Evolutionary conservation across 2,797 vertebrate species (phyloP), one percentile per base, ranked within the genome.

Genomic region (Enteromius treurensis): DNA sequence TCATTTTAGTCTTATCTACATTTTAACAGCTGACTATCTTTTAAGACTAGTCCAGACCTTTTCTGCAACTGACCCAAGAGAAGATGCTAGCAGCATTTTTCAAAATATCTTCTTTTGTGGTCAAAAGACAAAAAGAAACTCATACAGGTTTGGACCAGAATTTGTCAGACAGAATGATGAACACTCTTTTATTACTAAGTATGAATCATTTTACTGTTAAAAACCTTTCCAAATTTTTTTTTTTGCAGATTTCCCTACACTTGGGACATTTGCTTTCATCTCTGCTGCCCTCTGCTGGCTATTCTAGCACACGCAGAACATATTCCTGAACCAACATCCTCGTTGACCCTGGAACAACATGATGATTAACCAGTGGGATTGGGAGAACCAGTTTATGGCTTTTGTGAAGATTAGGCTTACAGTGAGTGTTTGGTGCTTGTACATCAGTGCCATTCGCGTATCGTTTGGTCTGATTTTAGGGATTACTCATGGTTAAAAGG

Each of bases 281-380:
- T 78, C 19, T 81, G 53, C 84, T 86, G 87, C 77, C 88, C 83
- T 45, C 87, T 83, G 37, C 82, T 88, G 88, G 82, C 67, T 49
- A 9, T 21, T 45, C 21, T 49, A 21, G 1, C 67, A 47, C 40
- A 82, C 4, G 13, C 45, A 47, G 45, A 47, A 47, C 45, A 14
- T 47, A 47, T 47, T 47, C 45, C 45, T 47, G 14, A 47, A 47
- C 14, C 45, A 47, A 15, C 45, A 4, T 47, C 45, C 15, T 47
- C 15, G 45, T 47, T 47, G 13, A 47, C 14, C 45, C 45, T 47
- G 9, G 45, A 47, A 47, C 45, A 47, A 47, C 45, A 47, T 47
- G 13, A 15, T 15, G 45, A 47, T 47, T 15, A 47, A 45, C 11
- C 42, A 45, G 11, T 45, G 10, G 42, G 9, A 42, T 42, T 42